Percentiles rank a stretch among this genome's conserved stretches.
Evolutionary conservation across 2,113 vertebrate species (phyloP).

Genomic region (Alouatta palliata): DNA sequence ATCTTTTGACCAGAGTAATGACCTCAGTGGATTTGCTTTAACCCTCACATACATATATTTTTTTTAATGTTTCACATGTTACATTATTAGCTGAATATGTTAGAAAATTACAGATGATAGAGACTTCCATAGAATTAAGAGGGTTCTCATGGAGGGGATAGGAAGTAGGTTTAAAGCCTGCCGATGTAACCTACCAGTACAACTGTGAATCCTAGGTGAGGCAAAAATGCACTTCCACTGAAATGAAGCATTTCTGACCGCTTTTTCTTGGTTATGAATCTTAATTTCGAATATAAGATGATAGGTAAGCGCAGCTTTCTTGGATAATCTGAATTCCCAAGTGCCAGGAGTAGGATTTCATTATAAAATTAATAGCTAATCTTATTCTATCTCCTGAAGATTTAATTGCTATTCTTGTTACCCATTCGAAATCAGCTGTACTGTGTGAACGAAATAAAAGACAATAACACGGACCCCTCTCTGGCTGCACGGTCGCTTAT

Average conservation of each 20-base stretch:
- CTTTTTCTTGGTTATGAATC: conserved; percentile 83
- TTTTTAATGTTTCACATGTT: conserved; percentile 65
- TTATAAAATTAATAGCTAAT: conserved; percentile 82
- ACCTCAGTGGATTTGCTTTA: conserved; percentile 85
- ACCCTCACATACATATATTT: conserved; percentile 76
- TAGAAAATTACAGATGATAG: conserved; percentile 81
- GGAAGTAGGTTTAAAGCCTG: conserved; percentile 62
- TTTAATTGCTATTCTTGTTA: conserved; percentile 87
- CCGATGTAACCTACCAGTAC: conserved; percentile 72
- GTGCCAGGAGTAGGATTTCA: conserved; percentile 86
- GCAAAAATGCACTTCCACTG: conserved; percentile 60
- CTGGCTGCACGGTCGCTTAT: conserved; percentile 90
- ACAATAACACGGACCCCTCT: conserved; percentile 89
- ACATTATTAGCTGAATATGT: conserved; percentile 73
- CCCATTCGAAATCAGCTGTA: conserved; percentile 86
- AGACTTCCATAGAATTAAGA: conserved; percentile 83
- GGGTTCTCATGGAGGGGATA: conserved; percentile 77
- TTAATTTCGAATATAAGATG: conserved; percentile 81
- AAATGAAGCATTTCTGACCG: conserved; percentile 76
- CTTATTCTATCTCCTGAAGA: conserved; percentile 86
- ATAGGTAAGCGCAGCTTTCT: conserved; percentile 83
- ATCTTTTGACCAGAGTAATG: conserved; percentile 85
- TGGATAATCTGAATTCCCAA: conserved; percentile 85
- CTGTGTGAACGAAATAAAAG: conserved; percentile 90
- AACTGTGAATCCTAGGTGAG: conserved; percentile 72